Conservation (phyloP, 2,888 invertebrate species). For the Andrena minutula region DNA sequence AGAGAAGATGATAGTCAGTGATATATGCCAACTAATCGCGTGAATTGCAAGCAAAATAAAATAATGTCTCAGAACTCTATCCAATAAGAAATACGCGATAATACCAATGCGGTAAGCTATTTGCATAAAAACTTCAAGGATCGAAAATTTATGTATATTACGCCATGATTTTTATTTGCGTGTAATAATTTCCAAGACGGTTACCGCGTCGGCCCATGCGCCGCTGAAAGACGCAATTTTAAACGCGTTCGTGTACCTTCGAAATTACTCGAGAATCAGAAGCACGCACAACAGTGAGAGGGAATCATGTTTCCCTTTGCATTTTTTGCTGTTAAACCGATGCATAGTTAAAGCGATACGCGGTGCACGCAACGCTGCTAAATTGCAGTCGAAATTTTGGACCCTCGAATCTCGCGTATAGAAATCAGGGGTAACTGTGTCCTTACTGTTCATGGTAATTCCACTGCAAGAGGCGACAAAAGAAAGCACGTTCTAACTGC, state of each 20-base stretch:
- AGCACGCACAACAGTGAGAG: slow-evolving; percentile 42
- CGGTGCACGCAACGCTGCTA: slow-evolving; percentile 68
- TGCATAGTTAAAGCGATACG: slow-evolving; percentile 69
- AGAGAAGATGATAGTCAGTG: slow-evolving; percentile 11
- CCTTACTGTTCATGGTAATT: neutral
- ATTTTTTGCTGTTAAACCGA: slow-evolving; percentile 74
- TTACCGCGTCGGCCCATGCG: slow-evolving; percentile 25
- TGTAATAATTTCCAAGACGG: slow-evolving; percentile 30
- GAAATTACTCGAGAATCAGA: slow-evolving; percentile 52
- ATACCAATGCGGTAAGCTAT: slow-evolving; percentile 12
- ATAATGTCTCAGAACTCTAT: neutral
- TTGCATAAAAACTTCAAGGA: slow-evolving; percentile 27
- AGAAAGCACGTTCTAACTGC: slow-evolving; percentile 15
- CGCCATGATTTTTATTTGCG: slow-evolving; percentile 23
- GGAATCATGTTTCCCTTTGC: slow-evolving; percentile 61
- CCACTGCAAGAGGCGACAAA: neutral
- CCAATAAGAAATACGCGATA: neutral
- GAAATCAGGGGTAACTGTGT: neutral
- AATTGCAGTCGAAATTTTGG: slow-evolving; percentile 61
- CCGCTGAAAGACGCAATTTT: slow-evolving; percentile 56
- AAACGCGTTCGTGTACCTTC: slow-evolving; percentile 53
- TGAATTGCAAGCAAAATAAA: neutral
- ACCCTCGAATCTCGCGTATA: slow-evolving; percentile 14
- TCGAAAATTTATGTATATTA: neutral
- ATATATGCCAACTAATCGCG: neutral